phyloP scores from a whole-genome alignment of 2,888 invertebrate species.

The Volucella zonaria region DNA sequence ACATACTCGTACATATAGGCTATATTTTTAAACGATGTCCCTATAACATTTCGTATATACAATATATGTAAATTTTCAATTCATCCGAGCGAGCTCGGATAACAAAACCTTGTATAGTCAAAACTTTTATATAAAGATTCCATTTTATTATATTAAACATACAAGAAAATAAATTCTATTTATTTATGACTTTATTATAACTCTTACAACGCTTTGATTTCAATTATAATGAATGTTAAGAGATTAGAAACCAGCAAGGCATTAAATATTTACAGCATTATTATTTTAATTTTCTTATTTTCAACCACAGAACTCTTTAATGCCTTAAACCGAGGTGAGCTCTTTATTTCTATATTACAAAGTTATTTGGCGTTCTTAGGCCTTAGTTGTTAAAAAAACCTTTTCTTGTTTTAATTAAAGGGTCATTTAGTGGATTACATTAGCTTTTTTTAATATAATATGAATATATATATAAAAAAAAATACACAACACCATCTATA shows the following conservation, averaged over 20 bases:
- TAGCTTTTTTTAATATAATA: slow-evolving; percentile 14
- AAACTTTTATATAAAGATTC: too few species aligned
- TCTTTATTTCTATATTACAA: slow-evolving; percentile 12
- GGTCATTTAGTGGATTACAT: slow-evolving; percentile 57
- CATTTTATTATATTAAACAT: too few species aligned
- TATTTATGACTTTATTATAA: too few species aligned
- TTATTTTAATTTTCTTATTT: slow-evolving; percentile 4
- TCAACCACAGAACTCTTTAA: slow-evolving; percentile 6
- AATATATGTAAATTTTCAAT: too few species aligned
- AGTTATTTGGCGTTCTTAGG: slow-evolving; percentile 25
- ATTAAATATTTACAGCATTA: slow-evolving; percentile 43
- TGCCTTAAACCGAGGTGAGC: slow-evolving; percentile 20
- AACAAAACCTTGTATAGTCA: too few species aligned
- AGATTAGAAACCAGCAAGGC: background rate
- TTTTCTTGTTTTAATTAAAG: slow-evolving; percentile 27
- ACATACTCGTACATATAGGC: too few species aligned
- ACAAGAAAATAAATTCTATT: too few species aligned
- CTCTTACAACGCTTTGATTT: too few species aligned
- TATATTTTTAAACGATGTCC: too few species aligned
- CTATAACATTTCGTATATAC: too few species aligned
- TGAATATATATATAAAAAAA: slow-evolving; percentile 23
- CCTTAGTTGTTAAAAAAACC: slow-evolving; percentile 40
- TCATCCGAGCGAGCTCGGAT: too few species aligned
- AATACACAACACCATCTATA: slow-evolving; percentile 57
- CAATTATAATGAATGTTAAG: too few species aligned